A percentile compares a stretch with the other conserved stretches of the same genome.
These are phyloP conservation scores for Leptocoma aspasia DNA, from an alignment of 2,113 vertebrate genomes.

Conservation along the genomic window DNA sequence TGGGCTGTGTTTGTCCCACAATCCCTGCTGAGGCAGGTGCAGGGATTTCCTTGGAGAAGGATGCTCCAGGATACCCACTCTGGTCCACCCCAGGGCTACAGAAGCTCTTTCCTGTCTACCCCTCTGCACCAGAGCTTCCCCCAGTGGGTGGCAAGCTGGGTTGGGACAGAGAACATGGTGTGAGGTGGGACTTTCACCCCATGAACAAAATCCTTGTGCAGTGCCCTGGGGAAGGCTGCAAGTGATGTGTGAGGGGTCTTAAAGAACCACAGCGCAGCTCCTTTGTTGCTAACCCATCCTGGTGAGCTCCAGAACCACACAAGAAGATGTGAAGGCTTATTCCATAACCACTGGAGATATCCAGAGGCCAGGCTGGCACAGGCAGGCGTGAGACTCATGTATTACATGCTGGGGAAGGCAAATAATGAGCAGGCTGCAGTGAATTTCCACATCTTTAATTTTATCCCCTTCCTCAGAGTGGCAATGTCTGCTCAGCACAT, in stretches of 20 bases:
- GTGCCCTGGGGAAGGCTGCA: neutral
- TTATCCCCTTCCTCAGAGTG: conserved; percentile 49
- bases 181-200: fast-evolving
- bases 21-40: neutral
- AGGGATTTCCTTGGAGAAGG: neutral
- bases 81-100: fast-evolving
- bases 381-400: neutral
- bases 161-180: neutral
- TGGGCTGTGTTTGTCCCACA: neutral
- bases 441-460: neutral
- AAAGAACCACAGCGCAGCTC: neutral
- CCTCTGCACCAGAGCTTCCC: neutral
- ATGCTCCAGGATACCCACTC: neutral
- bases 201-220: fast-evolving
- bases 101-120: neutral
- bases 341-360: neutral
- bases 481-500: conserved; percentile 58
- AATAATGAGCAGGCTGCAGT: neutral
- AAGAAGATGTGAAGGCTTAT: neutral
- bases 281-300: neutral
- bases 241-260: neutral
- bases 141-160: fast-evolving
- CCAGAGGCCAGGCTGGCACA: neutral
- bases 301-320: neutral
- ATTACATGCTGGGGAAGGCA: neutral